Conservation (phyloP, 2,797 vertebrate genomes). For the Malacoraja senta region DNA sequence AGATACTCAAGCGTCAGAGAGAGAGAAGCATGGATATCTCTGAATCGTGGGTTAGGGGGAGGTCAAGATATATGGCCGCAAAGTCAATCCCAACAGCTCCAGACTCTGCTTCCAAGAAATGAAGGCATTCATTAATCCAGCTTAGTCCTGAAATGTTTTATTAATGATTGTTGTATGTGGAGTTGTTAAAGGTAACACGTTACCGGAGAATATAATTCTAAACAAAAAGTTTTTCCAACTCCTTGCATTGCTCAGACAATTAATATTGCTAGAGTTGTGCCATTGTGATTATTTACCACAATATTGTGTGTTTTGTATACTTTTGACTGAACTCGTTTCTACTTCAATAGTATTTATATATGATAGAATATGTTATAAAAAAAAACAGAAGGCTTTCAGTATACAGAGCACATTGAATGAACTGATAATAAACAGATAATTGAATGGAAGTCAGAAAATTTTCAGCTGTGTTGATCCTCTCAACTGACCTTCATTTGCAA, state of each 20-base stretch:
- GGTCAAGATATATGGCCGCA: not conserved
- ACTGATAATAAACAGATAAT: constrained; percentile 31
- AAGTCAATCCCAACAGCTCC: not conserved
- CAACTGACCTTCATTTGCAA: not conserved
- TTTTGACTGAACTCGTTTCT: constrained; percentile 4
- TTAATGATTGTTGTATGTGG: not conserved
- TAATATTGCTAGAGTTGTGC: not conserved
- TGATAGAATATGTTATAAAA: not conserved
- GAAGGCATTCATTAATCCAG: not conserved
- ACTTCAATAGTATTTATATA: not conserved
- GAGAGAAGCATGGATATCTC: too few species aligned
- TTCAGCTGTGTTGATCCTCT: constrained; percentile 5
- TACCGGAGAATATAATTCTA: not conserved
- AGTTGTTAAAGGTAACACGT: not conserved
- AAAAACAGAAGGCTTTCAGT: constrained; percentile 9
- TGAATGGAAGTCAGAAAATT: not conserved
- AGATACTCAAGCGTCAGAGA: too few species aligned
- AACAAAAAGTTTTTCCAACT: not conserved
- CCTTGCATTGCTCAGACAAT: not conserved
- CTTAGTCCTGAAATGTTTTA: not conserved
- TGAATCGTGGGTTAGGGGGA: too few species aligned
- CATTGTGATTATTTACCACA: not conserved
- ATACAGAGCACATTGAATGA: constrained; percentile 25
- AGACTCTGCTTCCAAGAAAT: not conserved
- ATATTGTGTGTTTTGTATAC: not conserved